Evolutionary conservation across 2,113 vertebrate genomes (phyloP), one percentile per base, ranked within the genome.

Genomic region (Percopsis transmontana): DNA sequence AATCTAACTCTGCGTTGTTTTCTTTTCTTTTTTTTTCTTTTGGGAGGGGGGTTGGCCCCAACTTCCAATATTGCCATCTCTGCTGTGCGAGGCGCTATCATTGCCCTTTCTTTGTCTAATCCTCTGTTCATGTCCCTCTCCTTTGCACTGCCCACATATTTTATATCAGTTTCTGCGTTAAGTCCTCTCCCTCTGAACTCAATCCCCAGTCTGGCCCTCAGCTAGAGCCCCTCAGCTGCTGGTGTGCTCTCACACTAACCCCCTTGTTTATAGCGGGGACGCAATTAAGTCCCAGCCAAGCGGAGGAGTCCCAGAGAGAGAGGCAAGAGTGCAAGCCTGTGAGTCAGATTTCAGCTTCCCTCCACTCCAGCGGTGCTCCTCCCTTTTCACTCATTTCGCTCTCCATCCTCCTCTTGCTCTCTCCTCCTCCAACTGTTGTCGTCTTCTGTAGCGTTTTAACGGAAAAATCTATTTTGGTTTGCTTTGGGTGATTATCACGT

Each of bases 261-360:
- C 90, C 89, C 93, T 95, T 96, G 95, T 95, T 95, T 95, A 94
- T 92, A 93, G 92, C 91, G 91, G 92, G 72, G 90, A 92, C 86
- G 89, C 91, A 93, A 93, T 94, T 92, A 95, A 95, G 89, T 91
- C 76, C 59, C 84, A 91, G 91, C 93, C 92, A 93, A 94, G 92
- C 88, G 86, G 91, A 90, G 90, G 92, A 93, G 91, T 95, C 92
- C 93, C 93, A 92, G 80, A 91, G 94, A 96, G 93, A 92, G 91
- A 85, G 89, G 88, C 92, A 93, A 93, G 93, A 96, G 94, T 95
- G 93, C 93, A 94, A 92, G 87, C 88, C 89, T 87, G 85, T 90
- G 92, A 92, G 88, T 87, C 94, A 83, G 83, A 91, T 94, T 94
- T 92, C 91, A 93, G 74, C 47, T 71, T 75, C 69, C 62, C 74